Evolutionary conservation across 2,113 vertebrate species (phyloP), one percentile per base, ranked within the genome.

Genomic region (Phalacrocorax carbo): DNA sequence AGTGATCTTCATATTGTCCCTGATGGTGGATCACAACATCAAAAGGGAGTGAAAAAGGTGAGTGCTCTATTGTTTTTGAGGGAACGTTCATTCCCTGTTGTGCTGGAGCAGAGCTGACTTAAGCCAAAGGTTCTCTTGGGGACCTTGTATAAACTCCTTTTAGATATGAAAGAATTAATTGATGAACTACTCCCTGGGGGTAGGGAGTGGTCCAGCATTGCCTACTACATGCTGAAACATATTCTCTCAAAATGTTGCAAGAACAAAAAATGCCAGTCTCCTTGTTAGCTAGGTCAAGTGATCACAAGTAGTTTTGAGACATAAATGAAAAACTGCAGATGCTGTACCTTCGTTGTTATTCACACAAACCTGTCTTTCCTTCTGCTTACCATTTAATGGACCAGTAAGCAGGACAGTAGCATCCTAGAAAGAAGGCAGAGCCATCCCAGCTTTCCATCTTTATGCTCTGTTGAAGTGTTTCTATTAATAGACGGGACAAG

Each of bases 351-450:
- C 36, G 69, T 95, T 83, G 62, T 71, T 79, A 90, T 92, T 88
- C 94, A 51, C 88, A 66, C 75, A 73, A 90, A 82, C 82, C 84
- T 94, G 69, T 58, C 66, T 58, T 87, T 78, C 86, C 93, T 92
- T 87, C 93, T 97, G 91, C 93, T 96, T 68, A 76, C 60, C n/a
- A 12, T 49, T 84, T 92, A 72, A 88, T 54, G 96, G 94, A 30
- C 84, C 62, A 42, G 25, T 68, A 40, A 81, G 88, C 93, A 94
- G 88, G 84, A 69, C 51, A 66, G 92, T 20, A 65, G 75, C 90
- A 69, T 73, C 94, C 85, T 70, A 58, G 80, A 61, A 89, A 72
- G 94, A 64, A 92, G 75, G 51, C 48, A 70, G 80, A 57, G 55
- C 34, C 46, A 54, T 80, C 75, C 36, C 54, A 88, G 78, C 44